Percentiles rank a stretch among this genome's conserved stretches.
These are phyloP conservation scores for Acropora yongei DNA, from an alignment of 64 coral and sea anemone species.

Conservation along the genomic window DNA sequence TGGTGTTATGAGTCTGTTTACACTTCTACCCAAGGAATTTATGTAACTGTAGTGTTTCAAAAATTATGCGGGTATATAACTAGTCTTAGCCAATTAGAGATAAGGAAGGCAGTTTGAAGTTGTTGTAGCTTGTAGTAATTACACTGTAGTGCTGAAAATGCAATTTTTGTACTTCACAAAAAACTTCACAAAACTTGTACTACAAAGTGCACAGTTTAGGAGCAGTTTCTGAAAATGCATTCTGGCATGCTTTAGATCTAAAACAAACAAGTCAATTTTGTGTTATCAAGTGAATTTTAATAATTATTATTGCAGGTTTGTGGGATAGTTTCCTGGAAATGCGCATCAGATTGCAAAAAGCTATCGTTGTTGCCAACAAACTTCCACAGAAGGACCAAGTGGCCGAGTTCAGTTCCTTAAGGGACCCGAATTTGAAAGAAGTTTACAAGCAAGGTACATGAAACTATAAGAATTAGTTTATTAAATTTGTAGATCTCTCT, in stretches of 20 bases:
- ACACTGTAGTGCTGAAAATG: too few relatives aligned
- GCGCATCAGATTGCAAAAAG: slow-evolving; percentile 83
- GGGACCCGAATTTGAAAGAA: slow-evolving; percentile 60
- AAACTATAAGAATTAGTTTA: neutral
- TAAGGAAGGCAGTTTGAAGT: too few relatives aligned
- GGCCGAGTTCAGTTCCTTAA: slow-evolving; percentile 35
- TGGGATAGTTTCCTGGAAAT: slow-evolving; percentile 93
- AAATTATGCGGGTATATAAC: too few relatives aligned
- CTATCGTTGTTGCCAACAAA: slow-evolving; percentile 78
- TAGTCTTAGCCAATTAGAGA: too few relatives aligned
- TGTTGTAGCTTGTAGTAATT: too few relatives aligned
- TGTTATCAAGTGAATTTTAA: neutral
- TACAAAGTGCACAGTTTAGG: too few relatives aligned
- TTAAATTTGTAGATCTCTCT: neutral
- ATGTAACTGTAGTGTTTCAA: too few relatives aligned
- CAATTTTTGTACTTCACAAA: too few relatives aligned
- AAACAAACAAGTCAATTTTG: neutral
- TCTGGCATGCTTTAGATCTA: neutral
- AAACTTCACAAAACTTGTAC: too few relatives aligned
- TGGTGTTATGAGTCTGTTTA: too few relatives aligned
- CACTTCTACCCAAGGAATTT: too few relatives aligned
- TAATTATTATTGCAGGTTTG: slow-evolving; percentile 51
- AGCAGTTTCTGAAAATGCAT: too few relatives aligned
- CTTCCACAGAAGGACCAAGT: slow-evolving; percentile 66
- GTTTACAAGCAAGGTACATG: slow-evolving; percentile 64